phyloP scores from a whole-genome alignment of 1,140 invertebrate genomes.

The Cotesia vestalis region DNA sequence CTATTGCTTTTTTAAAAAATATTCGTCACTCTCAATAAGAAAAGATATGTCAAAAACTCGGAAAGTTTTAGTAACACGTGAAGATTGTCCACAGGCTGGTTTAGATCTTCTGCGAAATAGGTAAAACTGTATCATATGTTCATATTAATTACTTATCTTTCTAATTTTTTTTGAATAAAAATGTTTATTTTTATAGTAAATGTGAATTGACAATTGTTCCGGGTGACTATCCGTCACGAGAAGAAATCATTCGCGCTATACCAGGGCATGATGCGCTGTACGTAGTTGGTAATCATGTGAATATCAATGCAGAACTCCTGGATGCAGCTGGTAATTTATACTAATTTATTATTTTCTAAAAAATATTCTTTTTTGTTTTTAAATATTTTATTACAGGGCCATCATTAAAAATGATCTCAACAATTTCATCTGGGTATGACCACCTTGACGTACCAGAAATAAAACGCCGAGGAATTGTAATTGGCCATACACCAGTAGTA shows the following conservation, averaged over 20 bases:
- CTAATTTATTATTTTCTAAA: background rate
- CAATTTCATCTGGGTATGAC: slow-evolving; percentile 82
- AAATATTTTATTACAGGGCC: slow-evolving; percentile 60
- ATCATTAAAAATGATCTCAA: slow-evolving; percentile 73
- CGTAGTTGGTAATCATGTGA: slow-evolving; percentile 40
- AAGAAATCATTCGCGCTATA: slow-evolving; percentile 49
- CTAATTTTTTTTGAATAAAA: too few relatives aligned
- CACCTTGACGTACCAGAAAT: slow-evolving; percentile 75
- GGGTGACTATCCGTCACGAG: slow-evolving; percentile 24
- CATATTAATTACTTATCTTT: too few relatives aligned
- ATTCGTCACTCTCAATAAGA: too few relatives aligned
- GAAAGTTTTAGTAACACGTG: too few relatives aligned
- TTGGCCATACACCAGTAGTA: slow-evolving; percentile 86
- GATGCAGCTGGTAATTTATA: slow-evolving; percentile 50
- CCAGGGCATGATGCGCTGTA: slow-evolving; percentile 55
- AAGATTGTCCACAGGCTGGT: too few relatives aligned
- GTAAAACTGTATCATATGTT: too few relatives aligned
- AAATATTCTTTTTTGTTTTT: background rate
- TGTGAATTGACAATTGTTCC: slow-evolving; percentile 55
- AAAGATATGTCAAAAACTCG: too few relatives aligned
- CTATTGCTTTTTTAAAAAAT: too few relatives aligned
- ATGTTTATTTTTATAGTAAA: background rate
- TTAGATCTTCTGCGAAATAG: too few relatives aligned
- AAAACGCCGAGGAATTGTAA: slow-evolving; percentile 71
- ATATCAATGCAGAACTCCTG: slow-evolving; percentile 54